Base-by-base conservation (phyloP, 2,888 invertebrate species). In the Congeria kusceri region DNA sequence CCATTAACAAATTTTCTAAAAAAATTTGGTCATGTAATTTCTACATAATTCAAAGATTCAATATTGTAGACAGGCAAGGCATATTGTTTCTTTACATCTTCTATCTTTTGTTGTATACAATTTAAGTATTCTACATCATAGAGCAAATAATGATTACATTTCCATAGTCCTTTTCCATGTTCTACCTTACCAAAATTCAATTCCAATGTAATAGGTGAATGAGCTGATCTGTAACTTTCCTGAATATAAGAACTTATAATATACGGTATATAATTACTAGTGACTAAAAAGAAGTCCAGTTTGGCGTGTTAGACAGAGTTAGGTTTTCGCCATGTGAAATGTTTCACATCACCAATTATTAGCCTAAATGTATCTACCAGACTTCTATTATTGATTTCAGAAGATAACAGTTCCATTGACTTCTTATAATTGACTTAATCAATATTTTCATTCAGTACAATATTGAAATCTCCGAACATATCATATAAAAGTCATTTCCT, bases 1-100 rank as follows among this genome's bases (percentile, higher is more conserved):
- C 69, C 69, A 73, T 73, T 62, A 70, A 47, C 13, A 73, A 20
- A 44, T 47, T 67, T 58, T 77, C 72, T 18, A 77, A 46, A 53
- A 68, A 68, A 11, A 44, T 27, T 57, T 73, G 46, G 53, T 65
- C 69, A 61, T 64, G 23, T 9, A 73, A 72, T 57, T 7, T 63
- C 56, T 29, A 28, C 15, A 18, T 23, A 39, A 39, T 62, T 5
- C 11, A 59, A 32, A 58, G 32, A 13, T 20, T 68, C 56, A 59
- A 32, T 1, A 39, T 64, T 53, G 56, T 78, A 75, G 15, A 68
- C 64, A 27, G 68, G 75, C n/a, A 68, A 23, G 47, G 56, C 49
- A 58, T 73, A 77, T 62, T 68, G 57, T 20, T 27, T 15, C 25
- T 44, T 72, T 27, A 65, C 47, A 18, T 70, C 66, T 56, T 71